Base-by-base conservation (phyloP, 2,113 vertebrate genomes). In the Microtus richardsoni region DNA sequence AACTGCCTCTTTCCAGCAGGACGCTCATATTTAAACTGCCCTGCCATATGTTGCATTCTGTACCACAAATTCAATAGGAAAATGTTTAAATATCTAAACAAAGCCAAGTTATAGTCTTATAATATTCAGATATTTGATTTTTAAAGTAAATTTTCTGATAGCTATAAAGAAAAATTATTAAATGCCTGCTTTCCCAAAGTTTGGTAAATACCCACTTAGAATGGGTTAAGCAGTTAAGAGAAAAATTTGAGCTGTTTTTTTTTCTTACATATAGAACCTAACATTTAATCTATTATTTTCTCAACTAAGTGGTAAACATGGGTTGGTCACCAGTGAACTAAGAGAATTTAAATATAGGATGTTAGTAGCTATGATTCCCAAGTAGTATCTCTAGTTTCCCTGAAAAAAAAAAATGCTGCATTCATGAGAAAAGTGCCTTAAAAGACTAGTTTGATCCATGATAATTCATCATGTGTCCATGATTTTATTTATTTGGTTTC, bases 11-110 rank as follows among this genome's bases (percentile, higher is more conserved):
- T 16, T 28, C 5, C 8, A 77, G 16, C 58, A 36, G 8, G 33
- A 8, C 44, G 30, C 41, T 91, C 22, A 54, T 70, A 78, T 78
- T 92, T 95, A 97, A 54, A 94, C n/a, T 79, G 88, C 7, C 16
- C 14, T 77, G 24, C 39, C 88, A 64, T 44, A 82, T 33, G n/a
- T 41, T 39, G 4, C 33, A 77, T 89, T 94, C 10, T 5, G 41
- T 91, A 58, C 62, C 30, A 39, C 73, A 91, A 73, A 91, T 74
- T 87, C 66, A 91, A 7, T 74, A 89, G 44, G 36, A 54, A 90
- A 90, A 75, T 86, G 0, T 87, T 80, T 94, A 85, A 95, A 60
- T 5, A 68, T 58, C 8, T 62, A 95, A 68, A 7, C 89, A 87
- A 89, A 92, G 30, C 78, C 54, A 36, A 88, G 64, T 68, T 36